phyloP scores from a whole-genome alignment of 2,888 invertebrate species.

The Pristionchus maxplancki region DNA sequence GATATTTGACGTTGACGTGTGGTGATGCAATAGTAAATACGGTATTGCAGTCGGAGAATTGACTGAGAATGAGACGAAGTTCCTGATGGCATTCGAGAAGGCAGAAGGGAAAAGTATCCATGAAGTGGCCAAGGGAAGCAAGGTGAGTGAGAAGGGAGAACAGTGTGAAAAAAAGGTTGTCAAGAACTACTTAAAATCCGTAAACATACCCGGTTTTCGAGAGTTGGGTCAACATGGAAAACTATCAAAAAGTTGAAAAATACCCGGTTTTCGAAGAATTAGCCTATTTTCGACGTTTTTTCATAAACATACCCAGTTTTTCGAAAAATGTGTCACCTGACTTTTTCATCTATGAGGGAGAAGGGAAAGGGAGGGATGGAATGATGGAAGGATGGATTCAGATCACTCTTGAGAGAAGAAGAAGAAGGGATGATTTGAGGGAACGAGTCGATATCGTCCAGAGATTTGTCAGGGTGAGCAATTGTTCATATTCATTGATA shows the following conservation, averaged over 20 bases:
- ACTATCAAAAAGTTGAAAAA: too few species aligned
- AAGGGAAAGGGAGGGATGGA: background rate
- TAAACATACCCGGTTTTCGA: too few species aligned
- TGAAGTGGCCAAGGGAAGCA: constrained; percentile 50
- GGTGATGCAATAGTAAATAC: too few species aligned
- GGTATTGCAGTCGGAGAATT: constrained; percentile 18
- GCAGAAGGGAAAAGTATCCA: constrained; percentile 49
- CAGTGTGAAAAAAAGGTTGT: too few species aligned
- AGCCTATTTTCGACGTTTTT: too few species aligned
- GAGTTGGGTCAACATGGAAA: too few species aligned
- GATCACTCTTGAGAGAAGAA: constrained; percentile 26
- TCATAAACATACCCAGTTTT: too few species aligned
- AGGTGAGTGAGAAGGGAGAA: constrained; percentile 36
- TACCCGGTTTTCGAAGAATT: too few species aligned
- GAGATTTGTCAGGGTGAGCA: constrained; percentile 45
- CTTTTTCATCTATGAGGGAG: too few species aligned
- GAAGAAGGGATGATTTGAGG: constrained; percentile 29
- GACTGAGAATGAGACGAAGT: constrained; percentile 32
- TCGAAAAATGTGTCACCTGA: too few species aligned
- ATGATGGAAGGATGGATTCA: constrained; percentile 27
- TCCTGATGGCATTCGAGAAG: constrained; percentile 51
- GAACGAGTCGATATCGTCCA: background rate
- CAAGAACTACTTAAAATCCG: too few species aligned
- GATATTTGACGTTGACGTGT: too few species aligned
- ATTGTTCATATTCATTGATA: background rate